Percentiles rank a stretch among this genome's conserved stretches.
phyloP scores from a whole-genome alignment of 2,888 invertebrate genomes.

The Lithophane ornitopus region DNA sequence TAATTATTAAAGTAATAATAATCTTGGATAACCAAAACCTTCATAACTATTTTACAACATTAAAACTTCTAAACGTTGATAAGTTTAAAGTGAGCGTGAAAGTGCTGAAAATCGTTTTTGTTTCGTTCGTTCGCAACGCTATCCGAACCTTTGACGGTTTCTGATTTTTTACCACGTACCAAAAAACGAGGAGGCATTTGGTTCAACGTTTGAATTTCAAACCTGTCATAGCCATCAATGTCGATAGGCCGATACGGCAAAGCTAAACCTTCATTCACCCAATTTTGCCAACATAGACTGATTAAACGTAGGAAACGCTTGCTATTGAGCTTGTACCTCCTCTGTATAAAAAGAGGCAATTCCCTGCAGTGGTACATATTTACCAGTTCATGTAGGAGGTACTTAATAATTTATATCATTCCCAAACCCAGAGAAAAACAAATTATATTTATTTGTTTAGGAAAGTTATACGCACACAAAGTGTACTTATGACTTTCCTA shows the following conservation, averaged over 20 bases:
- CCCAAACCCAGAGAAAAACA: neutral
- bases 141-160: neutral
- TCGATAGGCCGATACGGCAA: slow-evolving; percentile 9
- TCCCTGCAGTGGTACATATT: neutral
- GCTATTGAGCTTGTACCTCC: neutral
- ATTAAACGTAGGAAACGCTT: no score
- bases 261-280: neutral
- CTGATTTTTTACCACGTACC: slow-evolving; percentile 4
- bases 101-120: neutral
- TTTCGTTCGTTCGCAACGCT: slow-evolving; percentile 12
- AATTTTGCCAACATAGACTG: neutral
- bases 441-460: neutral
- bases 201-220: slow-evolving; percentile 17
- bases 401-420: neutral
- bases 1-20: slow-evolving; percentile 2
- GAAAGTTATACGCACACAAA: neutral
- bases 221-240: slow-evolving; percentile 7
- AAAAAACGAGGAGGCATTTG: slow-evolving; percentile 21
- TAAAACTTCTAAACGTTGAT: neutral
- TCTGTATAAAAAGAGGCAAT: neutral
- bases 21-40: neutral
- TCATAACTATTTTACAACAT: neutral
- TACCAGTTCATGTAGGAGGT: neutral
- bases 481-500: neutral
- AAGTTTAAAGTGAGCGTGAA: neutral